phyloP scores from a whole-genome alignment of 2,113 vertebrate genomes.

The Chlorodrepanis virens region DNA sequence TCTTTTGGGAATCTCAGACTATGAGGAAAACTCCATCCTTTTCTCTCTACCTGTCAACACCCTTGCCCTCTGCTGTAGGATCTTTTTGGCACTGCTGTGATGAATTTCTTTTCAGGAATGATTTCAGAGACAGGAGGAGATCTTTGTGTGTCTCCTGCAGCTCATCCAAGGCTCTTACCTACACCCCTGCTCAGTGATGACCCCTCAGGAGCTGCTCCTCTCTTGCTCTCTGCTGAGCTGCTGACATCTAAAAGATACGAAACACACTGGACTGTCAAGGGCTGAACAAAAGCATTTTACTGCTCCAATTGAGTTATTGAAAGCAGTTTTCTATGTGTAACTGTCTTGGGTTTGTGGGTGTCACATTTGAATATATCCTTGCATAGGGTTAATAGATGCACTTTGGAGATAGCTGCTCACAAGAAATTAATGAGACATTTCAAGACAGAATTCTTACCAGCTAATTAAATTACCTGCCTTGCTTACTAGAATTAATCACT shows the following conservation, averaged over 20 bases:
- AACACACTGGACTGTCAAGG: not conserved
- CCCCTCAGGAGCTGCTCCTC: not conserved
- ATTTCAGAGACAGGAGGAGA: not conserved
- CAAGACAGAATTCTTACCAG: slow-evolving; percentile 11
- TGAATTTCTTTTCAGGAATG: not conserved
- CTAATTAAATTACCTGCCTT: slow-evolving; percentile 59
- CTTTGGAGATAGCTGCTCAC: not conserved
- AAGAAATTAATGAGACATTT: slow-evolving; percentile 36
- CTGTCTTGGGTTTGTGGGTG: not conserved
- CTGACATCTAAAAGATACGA: not conserved
- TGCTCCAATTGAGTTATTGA: not conserved
- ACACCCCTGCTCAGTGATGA: not conserved
- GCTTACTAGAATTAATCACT: slow-evolving; percentile 18
- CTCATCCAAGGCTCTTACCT: not conserved
- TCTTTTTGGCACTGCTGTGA: not conserved
- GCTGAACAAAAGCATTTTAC: not conserved
- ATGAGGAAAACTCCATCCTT: not conserved
- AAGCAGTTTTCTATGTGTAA: not conserved
- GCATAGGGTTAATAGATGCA: not conserved
- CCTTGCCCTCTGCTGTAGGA: not conserved
- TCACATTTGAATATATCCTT: not conserved
- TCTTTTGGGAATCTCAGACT: not conserved
- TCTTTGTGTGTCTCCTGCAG: not conserved
- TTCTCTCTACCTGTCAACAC: not conserved
- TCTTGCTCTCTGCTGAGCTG: not conserved